phyloP scores from a whole-genome alignment of 2,113 vertebrate genomes.

The Platysternon megacephalum region DNA sequence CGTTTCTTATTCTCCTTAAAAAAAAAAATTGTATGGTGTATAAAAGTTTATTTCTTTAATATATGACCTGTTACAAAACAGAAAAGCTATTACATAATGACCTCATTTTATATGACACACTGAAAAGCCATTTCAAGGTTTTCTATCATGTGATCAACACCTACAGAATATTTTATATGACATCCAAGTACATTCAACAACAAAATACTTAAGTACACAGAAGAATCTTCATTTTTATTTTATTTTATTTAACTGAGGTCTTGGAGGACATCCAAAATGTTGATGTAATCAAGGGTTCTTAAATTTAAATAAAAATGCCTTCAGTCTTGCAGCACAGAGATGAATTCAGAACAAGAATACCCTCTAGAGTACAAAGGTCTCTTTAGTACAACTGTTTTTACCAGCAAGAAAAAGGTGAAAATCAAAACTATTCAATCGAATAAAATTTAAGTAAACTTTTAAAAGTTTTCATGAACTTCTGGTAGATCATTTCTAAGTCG shows the following conservation, averaged over 20 bases:
- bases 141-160: background rate
- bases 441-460: background rate
- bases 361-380: background rate
- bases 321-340: background rate
- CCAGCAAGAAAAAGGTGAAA: background rate
- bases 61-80: background rate
- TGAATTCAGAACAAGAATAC: background rate
- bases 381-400: background rate
- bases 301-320: background rate
- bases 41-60: background rate
- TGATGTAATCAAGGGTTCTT: background rate
- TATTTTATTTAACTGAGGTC: background rate
- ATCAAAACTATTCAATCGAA: background rate
- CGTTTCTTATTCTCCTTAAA: slow-evolving; percentile 73
- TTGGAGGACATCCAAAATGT: background rate
- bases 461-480: background rate
- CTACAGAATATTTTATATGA: background rate
- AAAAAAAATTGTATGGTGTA: background rate
- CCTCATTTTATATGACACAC: background rate
- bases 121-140: background rate
- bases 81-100: background rate
- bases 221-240: background rate
- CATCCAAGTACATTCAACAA: background rate
- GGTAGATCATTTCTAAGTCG: background rate
- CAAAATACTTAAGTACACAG: background rate